Percentiles rank a stretch among this genome's conserved stretches.
These are phyloP conservation scores for Polyommatus icarus DNA, from an alignment of 2,888 invertebrate genomes.

Conservation along the genomic window DNA sequence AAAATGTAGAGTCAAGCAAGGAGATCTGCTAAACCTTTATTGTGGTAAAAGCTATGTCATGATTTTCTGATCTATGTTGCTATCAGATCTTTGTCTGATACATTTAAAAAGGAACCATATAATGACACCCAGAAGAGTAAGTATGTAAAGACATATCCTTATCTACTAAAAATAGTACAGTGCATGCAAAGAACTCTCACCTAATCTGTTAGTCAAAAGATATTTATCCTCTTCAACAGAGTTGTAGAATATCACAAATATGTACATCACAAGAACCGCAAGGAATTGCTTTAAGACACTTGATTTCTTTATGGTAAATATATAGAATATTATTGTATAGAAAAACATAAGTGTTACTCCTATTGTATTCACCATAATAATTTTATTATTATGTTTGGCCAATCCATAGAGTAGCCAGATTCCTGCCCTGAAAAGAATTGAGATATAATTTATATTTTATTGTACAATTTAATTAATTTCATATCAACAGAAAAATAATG, in stretches of 20 bases:
- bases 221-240: constrained; percentile 75
- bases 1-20: neutral
- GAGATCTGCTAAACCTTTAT: neutral
- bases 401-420: constrained; percentile 91
- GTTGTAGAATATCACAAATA: constrained; percentile 81
- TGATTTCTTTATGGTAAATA: constrained; percentile 86
- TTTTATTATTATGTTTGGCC: constrained; percentile 84
- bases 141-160: neutral
- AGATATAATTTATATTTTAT: neutral
- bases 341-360: constrained; percentile 85
- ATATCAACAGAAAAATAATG: too few relatives aligned
- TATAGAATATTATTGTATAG: constrained; percentile 86
- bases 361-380: constrained; percentile 87
- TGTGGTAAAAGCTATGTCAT: neutral
- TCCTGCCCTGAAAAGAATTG: constrained; percentile 79
- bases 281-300: constrained; percentile 82
- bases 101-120: too few relatives aligned
- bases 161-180: neutral
- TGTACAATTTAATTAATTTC: too few relatives aligned
- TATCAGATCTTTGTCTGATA: neutral
- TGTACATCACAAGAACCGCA: constrained; percentile 73
- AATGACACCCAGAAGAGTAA: neutral
- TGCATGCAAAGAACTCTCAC: constrained; percentile 62
- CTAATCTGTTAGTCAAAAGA: constrained; percentile 81
- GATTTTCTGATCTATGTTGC: neutral